Evolutionary conservation across 2,797 vertebrate species (phyloP), one percentile per base, ranked within the genome.

Genomic region (Crenuchus spilurus): DNA sequence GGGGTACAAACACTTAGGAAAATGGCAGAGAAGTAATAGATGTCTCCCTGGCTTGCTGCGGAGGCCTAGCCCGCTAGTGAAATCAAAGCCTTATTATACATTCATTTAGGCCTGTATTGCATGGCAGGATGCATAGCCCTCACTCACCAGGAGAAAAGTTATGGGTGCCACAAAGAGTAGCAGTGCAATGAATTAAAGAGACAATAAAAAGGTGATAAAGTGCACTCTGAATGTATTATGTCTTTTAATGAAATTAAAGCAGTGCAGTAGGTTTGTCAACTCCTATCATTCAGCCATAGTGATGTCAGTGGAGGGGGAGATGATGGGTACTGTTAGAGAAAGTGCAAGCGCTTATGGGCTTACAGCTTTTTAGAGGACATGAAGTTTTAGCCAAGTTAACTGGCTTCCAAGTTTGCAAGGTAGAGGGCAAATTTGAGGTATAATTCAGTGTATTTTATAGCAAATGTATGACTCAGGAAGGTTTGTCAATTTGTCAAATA

Each of bases 1-100:
- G 80, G 82, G 92, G 94, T 92, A 94, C 93, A 94, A 91, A 96
- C 95, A 95, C 95, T 96, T 94, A 96, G 93, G 91, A 94, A 93
- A 94, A 95, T 95, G 91, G 93, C 90, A 89, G 79, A 51, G 83
- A 81, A 87, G 92, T 91, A 93, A 95, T 94, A 94, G 94, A 94
- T 95, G 89, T 91, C 82, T 84, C 80, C 69, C 76, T 80, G 80
- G 68, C 83, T 83, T 85, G 75, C 75, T 82, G 79, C 61, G 76
- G 75, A 83, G 71, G 70, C 82, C 54, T 80, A 67, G 85, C 75
- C 78, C 84, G 81, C 88, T 80, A 66, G 64, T 83, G 86, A 84
- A 84, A 90, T 89, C 86, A 86, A 88, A 90, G 88, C 76, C 84
- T 87, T 84, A 85, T 91, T 88, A 91, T 85, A 83, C 81, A 85